Percentiles rank a stretch among this genome's conserved stretches.
Evolutionary conservation across 2,113 vertebrate species (phyloP).

Genomic region (Brachyhypopomus gauderio): DNA sequence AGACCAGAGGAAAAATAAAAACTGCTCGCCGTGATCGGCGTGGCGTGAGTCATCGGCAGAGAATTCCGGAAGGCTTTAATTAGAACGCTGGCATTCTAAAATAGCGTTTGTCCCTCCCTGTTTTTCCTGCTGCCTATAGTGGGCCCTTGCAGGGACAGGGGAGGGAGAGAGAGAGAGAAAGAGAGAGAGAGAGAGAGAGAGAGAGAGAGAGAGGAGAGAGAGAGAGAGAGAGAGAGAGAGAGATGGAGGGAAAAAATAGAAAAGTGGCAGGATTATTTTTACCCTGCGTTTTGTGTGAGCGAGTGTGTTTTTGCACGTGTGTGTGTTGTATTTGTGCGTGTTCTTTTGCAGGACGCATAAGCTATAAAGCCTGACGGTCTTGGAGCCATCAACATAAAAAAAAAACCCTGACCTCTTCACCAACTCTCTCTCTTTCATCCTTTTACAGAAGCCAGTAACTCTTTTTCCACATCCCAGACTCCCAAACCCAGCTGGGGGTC

Average conservation of each 20-base stretch:
- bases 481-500: too few relatives aligned
- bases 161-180: slow-evolving; percentile 4
- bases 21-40: slow-evolving; percentile 14
- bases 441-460: slow-evolving; percentile 37
- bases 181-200: slow-evolving; percentile 19
- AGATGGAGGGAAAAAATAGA: slow-evolving; percentile 29
- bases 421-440: slow-evolving; percentile 18
- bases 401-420: not conserved
- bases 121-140: slow-evolving; percentile 15
- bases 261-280: slow-evolving; percentile 10
- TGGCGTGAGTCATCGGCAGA: slow-evolving; percentile 30
- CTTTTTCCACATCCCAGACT: too few relatives aligned
- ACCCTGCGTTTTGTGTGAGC: not conserved
- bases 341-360: not conserved
- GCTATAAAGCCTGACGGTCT: not conserved
- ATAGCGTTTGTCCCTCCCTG: slow-evolving; percentile 33
- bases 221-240: slow-evolving; percentile 14
- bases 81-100: slow-evolving; percentile 49
- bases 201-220: slow-evolving; percentile 5
- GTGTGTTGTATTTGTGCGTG: not conserved
- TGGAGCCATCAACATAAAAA: not conserved
- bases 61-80: slow-evolving; percentile 49
- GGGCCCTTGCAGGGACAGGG: slow-evolving; percentile 16
- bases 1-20: slow-evolving; percentile 4
- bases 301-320: not conserved